Evolutionary conservation across 2,888 invertebrate genomes (phyloP), one percentile per base, ranked within the genome.

Genomic region (Tetramorium bicarinatum): DNA sequence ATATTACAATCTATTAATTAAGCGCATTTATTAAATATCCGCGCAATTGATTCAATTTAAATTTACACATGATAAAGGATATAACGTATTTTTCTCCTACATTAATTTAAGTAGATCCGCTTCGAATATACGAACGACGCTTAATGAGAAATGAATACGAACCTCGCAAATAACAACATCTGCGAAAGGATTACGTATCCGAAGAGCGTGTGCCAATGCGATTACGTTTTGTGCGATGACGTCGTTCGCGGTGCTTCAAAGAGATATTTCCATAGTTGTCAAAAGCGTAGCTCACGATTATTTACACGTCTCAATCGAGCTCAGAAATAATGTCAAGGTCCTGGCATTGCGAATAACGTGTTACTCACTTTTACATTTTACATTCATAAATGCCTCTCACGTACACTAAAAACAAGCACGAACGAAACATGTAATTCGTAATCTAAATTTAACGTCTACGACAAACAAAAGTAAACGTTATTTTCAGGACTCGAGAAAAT

Each of bases 211-310:
- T 83, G 83, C 82, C 89, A 84, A 89, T 82, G 85, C 79, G 85
- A 88, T 89, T 89, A 88, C 87, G 88, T 84, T 85, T 52, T 59
- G 76, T 52, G 13, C 67, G 85, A 84, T 87, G 90, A 88, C 89
- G 88, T 81, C 79, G 86, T 75, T 79, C 38, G 64, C 79, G 87
- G 41, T 38, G 56, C 15, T 52, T 71, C 21, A 69, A 62, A 38
- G 56, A 75, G 67, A 81, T 89, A 81, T 86, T 83, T 82, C 80
- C 83, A 79, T 79, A 82, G 77, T 83, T 83, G 85, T 87, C 62
- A 80, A 83, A 89, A 83, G 67, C 52, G n/a, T 80, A 13, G 18
- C n/a, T 52, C 21, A 18, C 54, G 66, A 76, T 85, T 83, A 87
- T 87, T 85, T 80, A 69, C 64, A 29, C 59, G 41, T 29, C 41